A percentile compares a stretch with the other conserved stretches of the same genome.
These are phyloP conservation scores for Castor canadensis DNA, from an alignment of 2,113 vertebrate genomes.

Conservation along the genomic window DNA sequence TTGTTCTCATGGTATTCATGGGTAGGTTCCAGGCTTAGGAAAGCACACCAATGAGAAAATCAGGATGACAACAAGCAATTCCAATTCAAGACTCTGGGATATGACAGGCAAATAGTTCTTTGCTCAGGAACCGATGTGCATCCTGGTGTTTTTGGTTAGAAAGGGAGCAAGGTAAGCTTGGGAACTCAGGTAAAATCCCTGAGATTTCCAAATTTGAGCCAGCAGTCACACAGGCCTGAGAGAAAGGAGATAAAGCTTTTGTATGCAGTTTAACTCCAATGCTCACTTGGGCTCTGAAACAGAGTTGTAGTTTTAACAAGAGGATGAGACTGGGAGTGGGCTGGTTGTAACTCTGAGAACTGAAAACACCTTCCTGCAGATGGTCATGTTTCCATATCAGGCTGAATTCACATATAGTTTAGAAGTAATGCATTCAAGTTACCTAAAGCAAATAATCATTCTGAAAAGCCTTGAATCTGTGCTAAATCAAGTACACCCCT, in stretches of 20 bases:
- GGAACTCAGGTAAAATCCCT: background rate
- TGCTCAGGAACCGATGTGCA: background rate
- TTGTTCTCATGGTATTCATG: background rate
- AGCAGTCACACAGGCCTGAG: background rate
- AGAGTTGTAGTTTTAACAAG: background rate
- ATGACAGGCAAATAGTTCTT: background rate
- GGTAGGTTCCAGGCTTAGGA: background rate
- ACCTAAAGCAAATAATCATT: slow-evolving; percentile 42
- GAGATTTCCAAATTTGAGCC: background rate
- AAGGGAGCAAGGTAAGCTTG: background rate
- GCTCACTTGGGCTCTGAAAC: background rate
- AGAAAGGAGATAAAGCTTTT: background rate
- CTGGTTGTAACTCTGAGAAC: background rate
- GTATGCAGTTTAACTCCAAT: background rate
- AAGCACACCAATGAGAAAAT: background rate
- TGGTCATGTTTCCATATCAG: background rate
- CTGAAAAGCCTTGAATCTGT: background rate
- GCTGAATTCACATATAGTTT: background rate
- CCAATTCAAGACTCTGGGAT: background rate
- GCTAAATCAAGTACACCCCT: slow-evolving; percentile 10
- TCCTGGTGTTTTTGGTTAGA: background rate
- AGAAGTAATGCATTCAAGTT: slow-evolving; percentile 27
- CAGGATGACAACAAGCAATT: background rate
- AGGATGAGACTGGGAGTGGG: background rate
- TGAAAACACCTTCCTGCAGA: background rate